Evolutionary conservation across 1,140 invertebrate species (phyloP), one percentile per base, ranked within the genome.

Genomic region (Metaphire vulgaris): DNA sequence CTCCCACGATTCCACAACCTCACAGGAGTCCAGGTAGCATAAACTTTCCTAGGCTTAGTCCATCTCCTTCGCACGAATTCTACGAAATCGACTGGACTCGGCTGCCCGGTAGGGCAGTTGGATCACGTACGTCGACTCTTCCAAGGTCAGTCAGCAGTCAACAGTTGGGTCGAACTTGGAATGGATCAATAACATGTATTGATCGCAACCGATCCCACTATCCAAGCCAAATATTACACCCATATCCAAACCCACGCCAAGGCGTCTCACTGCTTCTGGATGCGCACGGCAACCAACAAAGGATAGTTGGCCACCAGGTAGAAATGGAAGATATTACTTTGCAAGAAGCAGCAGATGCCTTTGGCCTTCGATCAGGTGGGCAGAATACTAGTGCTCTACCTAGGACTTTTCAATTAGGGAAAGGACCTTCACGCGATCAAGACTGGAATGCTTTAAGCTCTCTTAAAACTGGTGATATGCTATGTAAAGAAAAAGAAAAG

Each of bases 31-130:
- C 79, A 1, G 41, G 41, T 56, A 56, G 41, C 41, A 94, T 94
- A 85, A 95, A 93, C 88, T 94, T 96, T 83, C 93, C 93, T 76
- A 94, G 93, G 87, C 88, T 96, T 81, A 96, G 94, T 88, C 91
- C 93, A 78, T 96, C 93, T 82, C 95, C 95, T 41, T 96, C 95
- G 75, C 41, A 56, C 21, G 41, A 21, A 56, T 21, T 56, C 21
- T 56, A 56, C 21, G 41, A 56, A 21, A 21, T 56, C 21, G 41
- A 56, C 41, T 56, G 41, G 41, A 56, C 41, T 56, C 41, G 41
- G 6, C 41, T 21, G 41, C 21, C 6, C 41, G 41, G 41, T 56
- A 21, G 21, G 6, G 41, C 41, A 12, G 6, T 21, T 56, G 41
- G 6, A 12, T 12, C 41, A 56, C 41, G 21, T 56, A 56, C 41